Percentiles rank a stretch among this genome's conserved stretches.
Evolutionary conservation across 2,113 vertebrate genomes (phyloP).

Genomic region (Mustela nigripes): DNA sequence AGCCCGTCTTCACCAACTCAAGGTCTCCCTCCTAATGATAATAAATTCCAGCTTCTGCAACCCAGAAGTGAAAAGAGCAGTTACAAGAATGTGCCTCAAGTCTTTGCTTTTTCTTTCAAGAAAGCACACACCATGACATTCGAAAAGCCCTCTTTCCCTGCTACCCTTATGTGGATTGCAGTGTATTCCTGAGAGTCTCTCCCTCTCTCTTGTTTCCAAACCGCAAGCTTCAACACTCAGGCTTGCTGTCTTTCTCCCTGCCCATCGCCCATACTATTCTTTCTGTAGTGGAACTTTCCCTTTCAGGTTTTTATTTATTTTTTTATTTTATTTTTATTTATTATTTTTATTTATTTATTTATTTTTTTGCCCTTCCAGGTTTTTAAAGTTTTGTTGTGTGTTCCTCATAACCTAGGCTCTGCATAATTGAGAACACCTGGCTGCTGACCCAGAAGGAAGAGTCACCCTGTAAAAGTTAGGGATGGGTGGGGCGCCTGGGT

Average conservation of each 20-base stretch:
- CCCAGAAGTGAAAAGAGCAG: background rate
- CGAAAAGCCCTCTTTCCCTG: background rate
- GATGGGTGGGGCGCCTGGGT: background rate
- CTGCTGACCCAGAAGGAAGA: background rate
- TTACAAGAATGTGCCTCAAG: background rate
- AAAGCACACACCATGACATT: background rate
- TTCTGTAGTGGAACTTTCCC: background rate
- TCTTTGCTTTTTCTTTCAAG: slow-evolving; percentile 7
- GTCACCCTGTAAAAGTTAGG: background rate
- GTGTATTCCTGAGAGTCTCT: background rate
- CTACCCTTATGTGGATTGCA: background rate
- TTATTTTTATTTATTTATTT: no score
- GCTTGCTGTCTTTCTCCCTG: background rate
- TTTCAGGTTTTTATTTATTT: background rate
- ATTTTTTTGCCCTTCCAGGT: background rate
- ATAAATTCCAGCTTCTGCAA: background rate
- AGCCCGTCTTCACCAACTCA: background rate
- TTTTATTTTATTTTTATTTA: no score
- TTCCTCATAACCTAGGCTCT: background rate
- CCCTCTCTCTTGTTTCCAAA: background rate
- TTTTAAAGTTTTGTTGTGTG: background rate
- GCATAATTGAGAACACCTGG: background rate
- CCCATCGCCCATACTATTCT: background rate
- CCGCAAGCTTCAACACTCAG: background rate
- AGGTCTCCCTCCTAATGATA: background rate